Conservation (phyloP, 1,140 invertebrate genomes). For the Musca vetustissima region DNA sequence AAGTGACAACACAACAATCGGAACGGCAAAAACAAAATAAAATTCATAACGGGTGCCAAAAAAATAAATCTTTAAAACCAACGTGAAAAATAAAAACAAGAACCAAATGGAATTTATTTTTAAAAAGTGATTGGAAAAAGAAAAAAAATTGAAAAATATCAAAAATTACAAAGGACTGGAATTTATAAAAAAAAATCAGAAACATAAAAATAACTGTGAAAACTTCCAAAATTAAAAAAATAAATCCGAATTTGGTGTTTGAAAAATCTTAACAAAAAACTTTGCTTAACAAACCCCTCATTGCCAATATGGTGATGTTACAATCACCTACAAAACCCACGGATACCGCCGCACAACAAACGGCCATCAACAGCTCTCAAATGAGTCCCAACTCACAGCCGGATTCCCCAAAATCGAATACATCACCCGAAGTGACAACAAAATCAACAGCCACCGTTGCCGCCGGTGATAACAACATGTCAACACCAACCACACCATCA, state of each 20-base stretch:
- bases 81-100: too few species aligned
- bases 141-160: not conserved
- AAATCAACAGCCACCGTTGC: slow-evolving; percentile 16
- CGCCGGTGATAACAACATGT: slow-evolving; percentile 7
- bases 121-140: too few species aligned
- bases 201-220: not conserved
- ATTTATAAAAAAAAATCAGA: not conserved
- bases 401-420: slow-evolving; percentile 51
- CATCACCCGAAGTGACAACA: slow-evolving; percentile 37
- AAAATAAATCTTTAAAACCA: not conserved
- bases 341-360: slow-evolving; percentile 35
- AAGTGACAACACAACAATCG: slow-evolving; percentile 43
- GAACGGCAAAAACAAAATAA: slow-evolving; percentile 13
- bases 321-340: slow-evolving; percentile 49
- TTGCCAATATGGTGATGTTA: slow-evolving; percentile 55
- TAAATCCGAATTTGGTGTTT: too few species aligned
- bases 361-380: slow-evolving; percentile 40
- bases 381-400: slow-evolving; percentile 53
- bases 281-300: not conserved
- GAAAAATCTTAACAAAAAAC: slow-evolving; percentile 3
- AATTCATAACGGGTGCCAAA: not conserved
- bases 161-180: not conserved
- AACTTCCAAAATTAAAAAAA: not conserved
- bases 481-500: not conserved
- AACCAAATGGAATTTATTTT: too few species aligned